Conservation (phyloP, 2,797 vertebrate species). For the Ataeniobius toweri region DNA sequence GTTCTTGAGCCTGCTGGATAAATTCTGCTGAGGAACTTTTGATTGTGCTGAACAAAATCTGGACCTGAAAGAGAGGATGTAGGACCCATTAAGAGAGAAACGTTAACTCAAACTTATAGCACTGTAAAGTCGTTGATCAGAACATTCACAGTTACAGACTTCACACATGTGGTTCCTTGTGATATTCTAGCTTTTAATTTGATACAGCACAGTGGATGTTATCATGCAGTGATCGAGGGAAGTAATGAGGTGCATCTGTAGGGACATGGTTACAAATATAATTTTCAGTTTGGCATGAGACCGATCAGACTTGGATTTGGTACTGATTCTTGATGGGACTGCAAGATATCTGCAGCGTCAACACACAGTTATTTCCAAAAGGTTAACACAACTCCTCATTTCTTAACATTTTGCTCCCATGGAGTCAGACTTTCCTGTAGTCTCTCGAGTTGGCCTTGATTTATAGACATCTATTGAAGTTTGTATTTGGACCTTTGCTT, state of each 20-base stretch:
- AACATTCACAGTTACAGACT: slow-evolving; percentile 10
- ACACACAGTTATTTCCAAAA: background rate
- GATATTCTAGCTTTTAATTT: background rate
- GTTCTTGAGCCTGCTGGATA: slow-evolving; percentile 84
- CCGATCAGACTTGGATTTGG: no score
- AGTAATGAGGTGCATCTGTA: background rate
- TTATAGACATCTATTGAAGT: background rate
- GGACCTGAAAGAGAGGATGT: slow-evolving; percentile 48
- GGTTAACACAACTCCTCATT: background rate
- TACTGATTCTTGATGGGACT: background rate
- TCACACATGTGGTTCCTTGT: slow-evolving; percentile 4
- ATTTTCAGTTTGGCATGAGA: background rate
- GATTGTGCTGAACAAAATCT: slow-evolving; percentile 85
- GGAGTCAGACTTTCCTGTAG: background rate
- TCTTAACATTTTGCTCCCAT: background rate
- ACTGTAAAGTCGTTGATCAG: background rate
- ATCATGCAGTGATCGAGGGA: background rate
- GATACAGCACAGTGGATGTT: slow-evolving; percentile 1
- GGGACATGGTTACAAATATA: background rate
- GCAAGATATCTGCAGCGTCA: background rate
- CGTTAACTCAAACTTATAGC: background rate
- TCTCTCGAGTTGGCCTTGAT: background rate
- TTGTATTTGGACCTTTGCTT: background rate
- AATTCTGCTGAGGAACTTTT: slow-evolving; percentile 86
- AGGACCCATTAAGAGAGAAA: background rate